Percentiles rank a stretch among this genome's conserved stretches.
phyloP scores from a whole-genome alignment of 2,888 invertebrate species.

The Ernsta delagoae region DNA sequence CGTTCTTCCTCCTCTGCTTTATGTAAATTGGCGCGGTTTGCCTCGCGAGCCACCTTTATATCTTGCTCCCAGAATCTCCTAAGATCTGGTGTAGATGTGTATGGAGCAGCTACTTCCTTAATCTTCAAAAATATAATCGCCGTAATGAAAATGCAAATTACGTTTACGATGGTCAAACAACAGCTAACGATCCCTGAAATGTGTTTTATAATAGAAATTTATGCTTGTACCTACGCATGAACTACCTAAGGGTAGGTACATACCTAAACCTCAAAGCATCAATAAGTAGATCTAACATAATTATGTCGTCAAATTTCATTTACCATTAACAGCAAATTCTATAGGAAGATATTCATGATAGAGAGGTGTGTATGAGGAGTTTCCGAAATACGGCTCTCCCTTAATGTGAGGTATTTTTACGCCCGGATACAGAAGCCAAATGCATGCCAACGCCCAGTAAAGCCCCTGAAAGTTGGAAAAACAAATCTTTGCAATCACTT shows the following conservation, averaged over 20 bases:
- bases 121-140: constrained; percentile 93
- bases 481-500: too few relatives aligned
- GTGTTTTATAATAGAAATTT: not conserved
- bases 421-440: constrained; percentile 88
- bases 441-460: constrained; percentile 90
- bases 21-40: constrained; percentile 86
- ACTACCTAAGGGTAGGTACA: too few relatives aligned
- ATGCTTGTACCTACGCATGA: too few relatives aligned
- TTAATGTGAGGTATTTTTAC: constrained; percentile 89
- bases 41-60: constrained; percentile 89
- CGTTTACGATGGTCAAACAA: constrained; percentile 91
- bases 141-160: constrained; percentile 92
- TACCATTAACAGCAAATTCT: constrained; percentile 91
- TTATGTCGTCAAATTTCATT: too few relatives aligned
- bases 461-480: constrained; percentile 81
- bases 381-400: constrained; percentile 86
- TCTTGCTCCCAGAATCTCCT: constrained; percentile 93
- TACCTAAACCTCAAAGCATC: too few relatives aligned
- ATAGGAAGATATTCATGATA: constrained; percentile 91
- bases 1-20: constrained; percentile 83
- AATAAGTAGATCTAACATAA: too few relatives aligned
- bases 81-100: constrained; percentile 89
- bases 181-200: constrained; percentile 89
- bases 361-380: constrained; percentile 86
- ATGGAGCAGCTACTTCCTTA: constrained; percentile 93